Conservation (phyloP, 2,888 invertebrate genomes). For the Drosophila fulvimacula region DNA sequence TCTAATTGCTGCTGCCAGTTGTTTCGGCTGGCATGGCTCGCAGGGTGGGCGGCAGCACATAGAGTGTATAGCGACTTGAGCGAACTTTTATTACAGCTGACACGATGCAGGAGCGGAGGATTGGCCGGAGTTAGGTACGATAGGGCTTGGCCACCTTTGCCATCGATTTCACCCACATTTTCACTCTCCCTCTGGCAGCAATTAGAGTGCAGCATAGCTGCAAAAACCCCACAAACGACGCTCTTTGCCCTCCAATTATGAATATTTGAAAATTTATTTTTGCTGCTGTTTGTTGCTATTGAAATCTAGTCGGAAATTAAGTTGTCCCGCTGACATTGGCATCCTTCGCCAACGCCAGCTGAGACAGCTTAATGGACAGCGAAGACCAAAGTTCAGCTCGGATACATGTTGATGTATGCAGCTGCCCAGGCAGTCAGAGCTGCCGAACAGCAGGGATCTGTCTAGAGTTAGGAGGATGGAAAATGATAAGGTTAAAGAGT, state of each 20-base stretch:
- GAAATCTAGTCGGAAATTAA: slow-evolving; percentile 78
- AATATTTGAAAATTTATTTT: slow-evolving; percentile 73
- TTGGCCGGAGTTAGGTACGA: slow-evolving; percentile 1
- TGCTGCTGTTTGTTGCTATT: slow-evolving; percentile 54
- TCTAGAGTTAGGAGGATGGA: background rate
- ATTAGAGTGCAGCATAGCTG: slow-evolving; percentile 69
- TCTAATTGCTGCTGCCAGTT: slow-evolving; percentile 77
- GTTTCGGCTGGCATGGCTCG: slow-evolving; percentile 15
- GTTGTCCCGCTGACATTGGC: slow-evolving; percentile 62
- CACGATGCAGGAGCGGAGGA: slow-evolving; percentile 30
- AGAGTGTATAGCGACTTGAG: slow-evolving; percentile 51
- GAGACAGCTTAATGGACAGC: slow-evolving; percentile 73
- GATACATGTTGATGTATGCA: slow-evolving; percentile 35
- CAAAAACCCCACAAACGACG: slow-evolving; percentile 26
- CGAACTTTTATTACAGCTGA: slow-evolving; percentile 76
- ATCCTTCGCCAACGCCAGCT: slow-evolving; percentile 53
- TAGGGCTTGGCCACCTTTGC: slow-evolving; percentile 8
- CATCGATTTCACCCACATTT: slow-evolving; percentile 68
- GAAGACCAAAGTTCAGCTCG: slow-evolving; percentile 64
- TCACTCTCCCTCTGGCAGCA: slow-evolving; percentile 61
- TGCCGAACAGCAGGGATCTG: too few relatives aligned
- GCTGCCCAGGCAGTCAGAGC: background rate
- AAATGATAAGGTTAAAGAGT: background rate
- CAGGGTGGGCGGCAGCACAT: background rate
- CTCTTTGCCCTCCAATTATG: slow-evolving; percentile 67